Percentiles rank a stretch among this genome's conserved stretches.
Evolutionary conservation across 2,113 vertebrate species (phyloP).

Genomic region (Smithornis capensis): DNA sequence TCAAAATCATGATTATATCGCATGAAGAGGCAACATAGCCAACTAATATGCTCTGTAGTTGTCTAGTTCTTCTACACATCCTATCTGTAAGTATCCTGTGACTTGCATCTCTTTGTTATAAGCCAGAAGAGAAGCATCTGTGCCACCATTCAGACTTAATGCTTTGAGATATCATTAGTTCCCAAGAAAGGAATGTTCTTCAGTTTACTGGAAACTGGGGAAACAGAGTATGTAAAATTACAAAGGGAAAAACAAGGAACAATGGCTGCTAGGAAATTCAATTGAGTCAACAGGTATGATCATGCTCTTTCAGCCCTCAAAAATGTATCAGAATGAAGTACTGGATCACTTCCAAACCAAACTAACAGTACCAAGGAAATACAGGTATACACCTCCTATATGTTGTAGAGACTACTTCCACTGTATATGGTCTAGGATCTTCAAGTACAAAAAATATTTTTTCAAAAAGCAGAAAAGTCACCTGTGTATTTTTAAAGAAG

Average conservation of each 20-base stretch:
- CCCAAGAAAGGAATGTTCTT: neutral
- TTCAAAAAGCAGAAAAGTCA: neutral
- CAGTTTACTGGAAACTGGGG: neutral
- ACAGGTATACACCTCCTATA: neutral
- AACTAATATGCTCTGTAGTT: neutral
- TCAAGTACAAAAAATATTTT: neutral
- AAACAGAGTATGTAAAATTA: neutral
- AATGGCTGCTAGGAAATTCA: slow-evolving; percentile 43
- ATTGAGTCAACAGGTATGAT: slow-evolving; percentile 2
- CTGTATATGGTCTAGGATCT: neutral
- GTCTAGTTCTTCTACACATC: neutral
- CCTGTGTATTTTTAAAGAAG: neutral
- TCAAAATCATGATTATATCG: neutral
- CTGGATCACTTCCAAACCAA: slow-evolving; percentile 40
- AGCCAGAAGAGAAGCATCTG: neutral
- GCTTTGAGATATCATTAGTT: neutral
- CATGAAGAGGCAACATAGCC: neutral
- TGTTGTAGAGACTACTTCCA: neutral
- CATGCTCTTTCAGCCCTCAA: slow-evolving; percentile 25
- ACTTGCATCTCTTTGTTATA: neutral
- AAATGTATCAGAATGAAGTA: slow-evolving; percentile 4
- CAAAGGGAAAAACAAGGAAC: neutral
- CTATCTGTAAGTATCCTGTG: neutral
- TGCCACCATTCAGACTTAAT: neutral
- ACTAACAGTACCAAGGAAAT: neutral